Evolutionary conservation across 1,140 invertebrate genomes (phyloP).

Genomic region (Drosophila murphyi): DNA sequence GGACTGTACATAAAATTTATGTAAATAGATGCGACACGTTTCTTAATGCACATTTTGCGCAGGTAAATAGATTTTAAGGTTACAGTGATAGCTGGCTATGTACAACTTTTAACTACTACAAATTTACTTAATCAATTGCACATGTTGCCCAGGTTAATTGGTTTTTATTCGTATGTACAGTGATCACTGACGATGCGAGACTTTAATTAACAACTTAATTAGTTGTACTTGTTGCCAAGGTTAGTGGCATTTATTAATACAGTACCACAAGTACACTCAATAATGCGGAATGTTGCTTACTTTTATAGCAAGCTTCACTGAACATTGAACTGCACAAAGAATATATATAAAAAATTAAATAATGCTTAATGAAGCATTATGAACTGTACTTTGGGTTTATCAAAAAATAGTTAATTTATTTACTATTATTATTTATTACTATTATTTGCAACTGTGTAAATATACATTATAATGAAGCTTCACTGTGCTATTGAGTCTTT

Average conservation of each 20-base stretch:
- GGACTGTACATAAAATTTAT: slow-evolving; percentile 32
- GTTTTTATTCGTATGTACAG: slow-evolving; percentile 9
- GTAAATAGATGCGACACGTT: slow-evolving; percentile 56
- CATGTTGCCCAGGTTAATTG: slow-evolving; percentile 54
- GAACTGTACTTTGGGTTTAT: not conserved
- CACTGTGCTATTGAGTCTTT: not conserved
- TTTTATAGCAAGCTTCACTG: not conserved
- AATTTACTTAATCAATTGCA: not conserved
- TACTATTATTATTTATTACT: too few relatives aligned
- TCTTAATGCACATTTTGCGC: slow-evolving; percentile 35
- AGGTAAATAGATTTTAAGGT: slow-evolving; percentile 48
- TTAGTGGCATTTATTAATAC: too few relatives aligned
- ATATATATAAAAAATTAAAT: too few relatives aligned
- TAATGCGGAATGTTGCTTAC: too few relatives aligned
- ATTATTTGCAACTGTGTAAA: too few relatives aligned
- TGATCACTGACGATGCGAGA: not conserved
- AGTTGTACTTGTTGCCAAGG: too few relatives aligned
- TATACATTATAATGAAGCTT: not conserved
- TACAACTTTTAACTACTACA: too few relatives aligned
- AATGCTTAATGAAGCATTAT: not conserved
- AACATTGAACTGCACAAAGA: not conserved
- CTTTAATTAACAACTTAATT: too few relatives aligned
- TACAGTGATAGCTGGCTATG: slow-evolving; percentile 25
- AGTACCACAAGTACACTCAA: too few relatives aligned
- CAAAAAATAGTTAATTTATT: not conserved